Conservation (phyloP, 2,888 invertebrate species). For the Empis stercorea region DNA sequence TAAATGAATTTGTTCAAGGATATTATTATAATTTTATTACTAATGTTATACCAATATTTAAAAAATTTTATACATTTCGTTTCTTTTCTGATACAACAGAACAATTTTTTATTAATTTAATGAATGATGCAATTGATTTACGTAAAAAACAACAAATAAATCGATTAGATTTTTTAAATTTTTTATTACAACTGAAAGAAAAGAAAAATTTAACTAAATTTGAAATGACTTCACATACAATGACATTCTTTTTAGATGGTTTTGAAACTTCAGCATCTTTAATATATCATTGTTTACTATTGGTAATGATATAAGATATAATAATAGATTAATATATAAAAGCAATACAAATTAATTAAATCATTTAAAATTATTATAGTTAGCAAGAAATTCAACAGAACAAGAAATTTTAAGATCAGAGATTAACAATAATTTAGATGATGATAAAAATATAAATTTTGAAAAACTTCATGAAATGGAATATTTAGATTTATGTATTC, state of each 20-base stretch:
- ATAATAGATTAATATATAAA: background rate
- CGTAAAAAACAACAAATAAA: conserved; percentile 19
- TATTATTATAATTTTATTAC: background rate
- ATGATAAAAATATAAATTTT: conserved; percentile 16
- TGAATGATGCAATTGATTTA: conserved; percentile 21
- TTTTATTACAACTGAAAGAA: conserved; percentile 23
- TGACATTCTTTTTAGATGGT: conserved; percentile 32
- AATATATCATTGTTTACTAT: conserved; percentile 21
- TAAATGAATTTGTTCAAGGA: background rate
- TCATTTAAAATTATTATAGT: conserved; percentile 12
- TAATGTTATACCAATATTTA: background rate
- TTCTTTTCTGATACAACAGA: conserved; percentile 42
- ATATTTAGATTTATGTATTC: conserved; percentile 29
- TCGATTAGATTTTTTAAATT: conserved; percentile 28
- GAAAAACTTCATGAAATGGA: conserved; percentile 19
- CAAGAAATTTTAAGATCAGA: conserved; percentile 25
- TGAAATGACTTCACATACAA: conserved; percentile 22
- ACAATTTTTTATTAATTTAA: conserved; percentile 21
- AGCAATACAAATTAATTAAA: background rate
- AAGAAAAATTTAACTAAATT: conserved; percentile 21
- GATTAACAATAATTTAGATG: conserved; percentile 14
- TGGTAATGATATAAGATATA: conserved; percentile 20
- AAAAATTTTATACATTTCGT: conserved; percentile 9
- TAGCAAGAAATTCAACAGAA: conserved; percentile 20
- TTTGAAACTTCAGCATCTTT: conserved; percentile 29